Evolutionary conservation across 2,113 vertebrate species (phyloP), one percentile per base, ranked within the genome.

Genomic region (Ammodramus savannarum): DNA sequence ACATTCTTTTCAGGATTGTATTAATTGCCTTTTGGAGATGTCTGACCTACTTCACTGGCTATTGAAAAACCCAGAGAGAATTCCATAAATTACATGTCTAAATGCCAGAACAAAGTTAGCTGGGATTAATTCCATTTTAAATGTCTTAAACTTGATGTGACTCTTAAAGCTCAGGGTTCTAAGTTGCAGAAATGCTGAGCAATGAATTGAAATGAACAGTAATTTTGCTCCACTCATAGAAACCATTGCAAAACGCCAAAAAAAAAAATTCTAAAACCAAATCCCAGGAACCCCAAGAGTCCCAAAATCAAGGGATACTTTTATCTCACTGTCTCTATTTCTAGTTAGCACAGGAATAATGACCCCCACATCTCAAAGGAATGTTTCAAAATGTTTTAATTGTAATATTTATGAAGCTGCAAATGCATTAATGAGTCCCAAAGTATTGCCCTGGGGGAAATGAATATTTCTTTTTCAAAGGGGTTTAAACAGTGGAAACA

Each of bases 371-470:
- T 80, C 89, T 93, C 72, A 94, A 71, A 84, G 34, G 38, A 6
- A 16, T 63, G 51, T 54, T 91, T 87, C 65, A 92, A 94, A 74
- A 17, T 3, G 3, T 69, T 76, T 90, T 79, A 92, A 94, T 81
- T 81, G 59, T 59, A 51, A 87, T 78, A 81, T 87, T 91, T 91
- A 75, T 91, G 73, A 89, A 85, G 34, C 54, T 90, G 36, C 26
- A 95, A 85, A 75, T 81, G 51, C 43, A 55, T 32, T 91, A 92
- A 95, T 63, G 89, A 89, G 48, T 87, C 65, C 61, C 73, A 75
- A 23, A 63, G 18, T 58, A 43, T 41, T 59, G 6, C 31, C 48
- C 39, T 36, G 13, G 27, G 34, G 68, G 13, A 74, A 93, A 89
- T 16, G 2, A 87, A 39, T 67, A 59, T 51, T 89, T 85, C 13